Evolutionary conservation across 2,888 invertebrate genomes (phyloP).

Genomic region (Cheilosia vulpina): DNA sequence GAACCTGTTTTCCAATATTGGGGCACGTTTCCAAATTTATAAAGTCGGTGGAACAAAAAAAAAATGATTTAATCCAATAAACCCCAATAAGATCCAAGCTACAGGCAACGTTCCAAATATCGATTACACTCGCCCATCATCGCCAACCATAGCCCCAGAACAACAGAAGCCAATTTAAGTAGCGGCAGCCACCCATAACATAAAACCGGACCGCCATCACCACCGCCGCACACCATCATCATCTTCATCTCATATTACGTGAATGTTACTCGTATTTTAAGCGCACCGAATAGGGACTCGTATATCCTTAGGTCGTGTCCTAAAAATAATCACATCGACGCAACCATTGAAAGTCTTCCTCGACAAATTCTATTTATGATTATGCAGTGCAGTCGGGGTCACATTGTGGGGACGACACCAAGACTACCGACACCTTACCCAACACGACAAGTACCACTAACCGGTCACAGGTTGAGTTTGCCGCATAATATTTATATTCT

Average conservation of each 20-base stretch:
- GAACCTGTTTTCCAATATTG: constrained; percentile 24
- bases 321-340: constrained; percentile 43
- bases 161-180: constrained; percentile 62
- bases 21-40: too few species aligned
- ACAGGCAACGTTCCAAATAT: constrained; percentile 67
- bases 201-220: constrained; percentile 29
- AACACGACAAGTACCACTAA: constrained; percentile 17
- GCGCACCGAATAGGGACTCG: not conserved
- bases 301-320: constrained; percentile 14
- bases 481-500: constrained; percentile 29
- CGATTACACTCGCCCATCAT: constrained; percentile 6
- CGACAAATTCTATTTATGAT: constrained; percentile 44
- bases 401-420: not conserved
- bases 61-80: constrained; percentile 51
- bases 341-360: constrained; percentile 52
- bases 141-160: constrained; percentile 1
- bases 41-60: not conserved
- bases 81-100: constrained; percentile 52
- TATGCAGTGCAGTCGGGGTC: constrained; percentile 47
- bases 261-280: not conserved
- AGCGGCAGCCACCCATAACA: constrained; percentile 28
- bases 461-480: constrained; percentile 50
- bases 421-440: constrained; percentile 8
- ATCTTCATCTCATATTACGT: constrained; percentile 57
- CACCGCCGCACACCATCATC: not conserved